Conservation (phyloP, 2,113 vertebrate genomes). For the Tachysurus fulvidraco region DNA sequence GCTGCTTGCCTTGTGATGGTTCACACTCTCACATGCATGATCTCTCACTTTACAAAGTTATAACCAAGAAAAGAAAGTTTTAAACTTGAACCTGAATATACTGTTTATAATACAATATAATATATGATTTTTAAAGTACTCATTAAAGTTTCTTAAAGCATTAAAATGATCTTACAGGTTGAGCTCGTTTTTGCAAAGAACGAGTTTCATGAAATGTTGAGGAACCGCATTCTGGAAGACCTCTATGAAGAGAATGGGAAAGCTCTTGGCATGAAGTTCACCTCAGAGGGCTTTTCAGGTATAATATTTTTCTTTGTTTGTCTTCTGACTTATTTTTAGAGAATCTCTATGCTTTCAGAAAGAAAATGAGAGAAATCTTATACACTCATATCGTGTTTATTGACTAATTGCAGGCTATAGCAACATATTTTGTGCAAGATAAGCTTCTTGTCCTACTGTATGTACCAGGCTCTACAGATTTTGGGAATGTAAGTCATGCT, state of each 20-base stretch:
- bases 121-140: not conserved
- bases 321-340: not conserved
- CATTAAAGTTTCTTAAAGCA: not conserved
- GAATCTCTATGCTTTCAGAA: not conserved
- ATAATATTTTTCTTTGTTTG: conserved; percentile 37
- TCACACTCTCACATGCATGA: too few relatives aligned
- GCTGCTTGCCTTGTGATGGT: not conserved
- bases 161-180: conserved; percentile 65
- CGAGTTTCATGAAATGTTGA: conserved; percentile 81
- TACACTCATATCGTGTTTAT: not conserved
- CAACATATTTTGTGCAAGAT: not conserved
- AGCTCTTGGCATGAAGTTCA: conserved; percentile 81
- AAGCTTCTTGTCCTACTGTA: not conserved
- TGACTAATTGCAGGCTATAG: not conserved
- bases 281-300: conserved; percentile 79
- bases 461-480: conserved; percentile 82
- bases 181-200: conserved; percentile 75
- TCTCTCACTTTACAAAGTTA: not conserved
- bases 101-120: not conserved
- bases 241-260: conserved; percentile 79
- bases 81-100: not conserved
- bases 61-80: not conserved
- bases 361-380: not conserved
- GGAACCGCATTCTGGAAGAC: conserved; percentile 74
- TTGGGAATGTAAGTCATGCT: conserved; percentile 83